Evolutionary conservation across 2,888 invertebrate species (phyloP), one percentile per base, ranked within the genome.

Genomic region (Morpho helenor): DNA sequence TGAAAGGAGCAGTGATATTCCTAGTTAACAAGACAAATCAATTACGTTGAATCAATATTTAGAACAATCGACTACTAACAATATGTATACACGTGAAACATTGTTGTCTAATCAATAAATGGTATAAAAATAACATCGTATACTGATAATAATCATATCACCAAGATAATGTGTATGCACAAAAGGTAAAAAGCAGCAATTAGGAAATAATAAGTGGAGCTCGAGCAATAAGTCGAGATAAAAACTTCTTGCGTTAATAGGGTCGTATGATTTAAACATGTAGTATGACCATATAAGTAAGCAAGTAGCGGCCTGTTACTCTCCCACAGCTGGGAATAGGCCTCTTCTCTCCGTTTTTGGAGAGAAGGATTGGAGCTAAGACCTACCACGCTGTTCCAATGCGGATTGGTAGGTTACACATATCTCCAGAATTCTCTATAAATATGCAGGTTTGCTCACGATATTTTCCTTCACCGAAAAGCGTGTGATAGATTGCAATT

Each of bases 181-280:
- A 52, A 52, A 43, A 23, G 3, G 42, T 50, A 16, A 1, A 16
- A 1, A 16, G 2, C 16, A 16, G 16, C 2, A 50, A 51, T 51
- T 51, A 43, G 43, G 51, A 51, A 44, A 44, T 51, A n/a, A 31
- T 31, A 31, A 31, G 31, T 31, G 22, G 31, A 43, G 23, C 42
- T 23, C n/a, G 31, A 52, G 44, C 8, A 45, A 52, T 45, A 52
- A 52, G 39, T 52, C 52, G 10, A 31, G 52, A 52, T 52, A 52
- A 45, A 44, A 44, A 2, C 31, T 1, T 31, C 31, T 31, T 31
- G 39, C 48, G 22, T 8, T n/a, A 46, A 39, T 48, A 6, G n/a
- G 9, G 48, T 39, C 6, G 39, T 7, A 7, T 39, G 31, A 5
- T 31, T 31, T 31, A 31, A 31, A 31, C 5, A 31, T 16, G 1